Conservation (phyloP, 2,888 invertebrate genomes). For the Hymenopus coronatus region DNA sequence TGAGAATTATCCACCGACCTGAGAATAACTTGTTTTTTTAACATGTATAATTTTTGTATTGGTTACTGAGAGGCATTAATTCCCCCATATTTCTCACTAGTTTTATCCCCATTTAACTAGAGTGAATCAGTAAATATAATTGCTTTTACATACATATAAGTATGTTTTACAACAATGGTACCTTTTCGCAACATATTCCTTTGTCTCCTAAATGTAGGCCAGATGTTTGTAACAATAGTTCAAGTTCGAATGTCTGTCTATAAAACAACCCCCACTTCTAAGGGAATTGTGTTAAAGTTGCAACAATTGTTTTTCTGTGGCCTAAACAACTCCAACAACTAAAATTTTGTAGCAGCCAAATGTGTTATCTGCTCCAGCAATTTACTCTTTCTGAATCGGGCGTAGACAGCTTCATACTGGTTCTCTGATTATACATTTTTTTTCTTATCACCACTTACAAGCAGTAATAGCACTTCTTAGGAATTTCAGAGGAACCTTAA, state of each 20-base stretch:
- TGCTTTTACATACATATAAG: neutral
- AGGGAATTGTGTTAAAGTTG: neutral
- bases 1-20: constrained; percentile 20
- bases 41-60: constrained; percentile 1
- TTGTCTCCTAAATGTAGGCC: neutral
- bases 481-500: neutral
- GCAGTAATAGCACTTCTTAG: neutral
- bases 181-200: neutral
- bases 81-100: neutral
- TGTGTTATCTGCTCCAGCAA: neutral
- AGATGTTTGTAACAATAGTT: neutral
- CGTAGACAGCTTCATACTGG: neutral
- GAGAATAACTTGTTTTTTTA: constrained; percentile 23
- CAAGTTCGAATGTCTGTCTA: neutral
- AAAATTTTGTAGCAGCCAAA: neutral
- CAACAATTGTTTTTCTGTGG: neutral
- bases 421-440: neutral
- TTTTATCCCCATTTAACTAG: neutral
- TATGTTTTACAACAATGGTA: neutral
- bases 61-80: neutral
- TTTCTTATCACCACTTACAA: neutral
- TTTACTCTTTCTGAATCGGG: neutral
- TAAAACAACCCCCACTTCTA: neutral
- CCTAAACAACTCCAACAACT: neutral
- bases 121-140: neutral